A percentile compares a stretch with the other conserved stretches of the same genome.
These are phyloP conservation scores for Lordiphosa collinella DNA, from an alignment of 1,140 invertebrate genomes.

Conservation along the genomic window DNA sequence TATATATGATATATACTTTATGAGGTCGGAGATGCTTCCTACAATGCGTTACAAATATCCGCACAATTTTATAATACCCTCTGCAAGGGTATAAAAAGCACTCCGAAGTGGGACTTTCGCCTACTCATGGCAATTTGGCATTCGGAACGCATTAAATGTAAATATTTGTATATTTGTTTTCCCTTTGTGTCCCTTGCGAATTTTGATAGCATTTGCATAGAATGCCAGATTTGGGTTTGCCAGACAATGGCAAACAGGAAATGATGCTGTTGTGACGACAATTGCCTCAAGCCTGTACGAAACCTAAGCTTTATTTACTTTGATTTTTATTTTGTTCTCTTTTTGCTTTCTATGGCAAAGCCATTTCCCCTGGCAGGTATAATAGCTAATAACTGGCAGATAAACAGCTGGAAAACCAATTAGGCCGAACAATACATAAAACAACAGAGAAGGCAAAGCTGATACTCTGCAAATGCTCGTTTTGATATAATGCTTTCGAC, in stretches of 20 bases:
- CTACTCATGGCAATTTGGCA: slow-evolving; percentile 66
- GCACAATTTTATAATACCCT: no score
- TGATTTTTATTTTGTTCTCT: no score
- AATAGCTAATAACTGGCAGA: slow-evolving; percentile 26
- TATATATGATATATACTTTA: no score
- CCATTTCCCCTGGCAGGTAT: slow-evolving; percentile 4
- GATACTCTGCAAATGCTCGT: no score
- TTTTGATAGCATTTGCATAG: slow-evolving; percentile 35
- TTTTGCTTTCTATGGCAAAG: no score
- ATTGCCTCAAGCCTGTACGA: slow-evolving; percentile 18
- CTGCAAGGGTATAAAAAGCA: no score
- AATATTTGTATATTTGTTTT: slow-evolving; percentile 47
- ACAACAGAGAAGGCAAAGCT: no score
- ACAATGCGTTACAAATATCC: no score
- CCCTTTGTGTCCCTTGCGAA: slow-evolving; percentile 7
- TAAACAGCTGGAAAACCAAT: slow-evolving; percentile 36
- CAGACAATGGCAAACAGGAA: slow-evolving; percentile 54
- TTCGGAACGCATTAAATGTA: slow-evolving; percentile 40
- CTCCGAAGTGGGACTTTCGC: not conserved
- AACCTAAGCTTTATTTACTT: slow-evolving; percentile 17
- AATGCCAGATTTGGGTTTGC: not conserved
- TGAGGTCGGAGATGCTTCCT: no score
- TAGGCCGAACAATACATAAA: slow-evolving; percentile 5
- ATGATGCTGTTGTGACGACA: slow-evolving; percentile 24
- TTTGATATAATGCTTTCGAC: no score